These are phyloP conservation scores for Gortyna flavago DNA, from an alignment of 2,888 invertebrate species.

Conservation along the genomic window DNA sequence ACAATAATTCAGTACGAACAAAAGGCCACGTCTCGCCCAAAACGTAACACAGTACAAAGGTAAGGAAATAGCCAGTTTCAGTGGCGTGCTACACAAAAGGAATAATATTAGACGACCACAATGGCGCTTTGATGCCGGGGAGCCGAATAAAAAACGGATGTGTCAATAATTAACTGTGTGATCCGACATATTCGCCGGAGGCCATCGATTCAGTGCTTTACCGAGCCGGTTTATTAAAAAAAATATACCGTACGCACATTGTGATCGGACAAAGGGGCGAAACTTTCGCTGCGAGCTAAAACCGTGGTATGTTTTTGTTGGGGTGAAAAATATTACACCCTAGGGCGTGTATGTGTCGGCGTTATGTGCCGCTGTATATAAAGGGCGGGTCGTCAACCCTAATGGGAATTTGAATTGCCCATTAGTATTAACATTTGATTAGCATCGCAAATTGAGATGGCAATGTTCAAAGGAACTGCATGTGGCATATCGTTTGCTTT, in stretches of 20 bases:
- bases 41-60: slow-evolving; percentile 78
- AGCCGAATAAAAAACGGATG: slow-evolving; percentile 87
- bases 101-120: slow-evolving; percentile 83
- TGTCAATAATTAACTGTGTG: slow-evolving; percentile 90
- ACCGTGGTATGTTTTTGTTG: slow-evolving; percentile 81
- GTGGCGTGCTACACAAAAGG: slow-evolving; percentile 74
- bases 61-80: slow-evolving; percentile 86
- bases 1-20: slow-evolving; percentile 75
- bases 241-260: slow-evolving; percentile 78
- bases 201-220: slow-evolving; percentile 82
- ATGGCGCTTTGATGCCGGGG: slow-evolving; percentile 74
- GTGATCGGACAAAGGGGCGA: slow-evolving; percentile 82
- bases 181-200: slow-evolving; percentile 84
- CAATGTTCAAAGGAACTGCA: slow-evolving; percentile 52
- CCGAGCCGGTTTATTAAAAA: slow-evolving; percentile 80
- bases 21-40: slow-evolving; percentile 71
- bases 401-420: slow-evolving; percentile 72
- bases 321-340: slow-evolving; percentile 90
- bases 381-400: slow-evolving; percentile 63
- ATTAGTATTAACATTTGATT: slow-evolving; percentile 72
- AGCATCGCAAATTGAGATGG: slow-evolving; percentile 62
- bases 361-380: slow-evolving; percentile 63
- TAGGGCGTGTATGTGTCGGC: slow-evolving; percentile 80
- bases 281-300: slow-evolving; percentile 75
- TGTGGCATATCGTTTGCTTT: slow-evolving; percentile 35